These are phyloP conservation scores for Anguilla japonica DNA, from an alignment of 2,113 vertebrate genomes.

Conservation along the genomic window DNA sequence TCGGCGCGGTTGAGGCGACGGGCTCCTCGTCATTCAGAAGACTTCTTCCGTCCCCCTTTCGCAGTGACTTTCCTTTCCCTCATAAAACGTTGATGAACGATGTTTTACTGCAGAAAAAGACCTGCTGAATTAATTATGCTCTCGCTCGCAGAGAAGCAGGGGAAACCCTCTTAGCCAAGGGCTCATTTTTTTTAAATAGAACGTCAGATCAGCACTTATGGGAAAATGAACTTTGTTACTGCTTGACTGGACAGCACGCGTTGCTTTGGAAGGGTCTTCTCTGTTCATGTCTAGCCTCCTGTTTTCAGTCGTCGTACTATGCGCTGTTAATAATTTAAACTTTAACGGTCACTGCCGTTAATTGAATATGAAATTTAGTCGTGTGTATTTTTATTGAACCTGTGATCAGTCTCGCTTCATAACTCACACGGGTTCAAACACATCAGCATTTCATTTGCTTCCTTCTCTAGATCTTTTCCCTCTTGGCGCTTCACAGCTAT, in stretches of 20 bases:
- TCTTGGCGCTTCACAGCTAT: background rate
- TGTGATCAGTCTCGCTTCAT: background rate
- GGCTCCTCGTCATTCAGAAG: background rate
- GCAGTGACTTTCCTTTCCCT: background rate
- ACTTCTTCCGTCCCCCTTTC: background rate
- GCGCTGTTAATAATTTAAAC: background rate
- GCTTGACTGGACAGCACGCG: background rate
- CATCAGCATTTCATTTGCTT: background rate
- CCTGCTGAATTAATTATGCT: background rate
- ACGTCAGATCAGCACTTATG: background rate
- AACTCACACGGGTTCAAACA: background rate
- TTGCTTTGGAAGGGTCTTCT: background rate
- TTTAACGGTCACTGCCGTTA: background rate
- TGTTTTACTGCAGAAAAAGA: background rate
- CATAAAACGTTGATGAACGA: conserved; percentile 12
- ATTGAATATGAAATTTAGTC: background rate
- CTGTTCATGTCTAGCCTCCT: background rate
- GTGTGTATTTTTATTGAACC: background rate
- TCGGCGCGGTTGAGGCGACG: background rate
- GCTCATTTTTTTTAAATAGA: background rate
- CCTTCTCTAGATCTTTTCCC: background rate
- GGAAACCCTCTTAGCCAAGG: background rate
- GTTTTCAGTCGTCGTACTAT: background rate
- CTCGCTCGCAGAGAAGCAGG: background rate
- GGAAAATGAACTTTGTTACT: background rate